These are phyloP conservation scores for Julus scandinavius DNA, from an alignment of 2,888 invertebrate genomes.

Conservation along the genomic window DNA sequence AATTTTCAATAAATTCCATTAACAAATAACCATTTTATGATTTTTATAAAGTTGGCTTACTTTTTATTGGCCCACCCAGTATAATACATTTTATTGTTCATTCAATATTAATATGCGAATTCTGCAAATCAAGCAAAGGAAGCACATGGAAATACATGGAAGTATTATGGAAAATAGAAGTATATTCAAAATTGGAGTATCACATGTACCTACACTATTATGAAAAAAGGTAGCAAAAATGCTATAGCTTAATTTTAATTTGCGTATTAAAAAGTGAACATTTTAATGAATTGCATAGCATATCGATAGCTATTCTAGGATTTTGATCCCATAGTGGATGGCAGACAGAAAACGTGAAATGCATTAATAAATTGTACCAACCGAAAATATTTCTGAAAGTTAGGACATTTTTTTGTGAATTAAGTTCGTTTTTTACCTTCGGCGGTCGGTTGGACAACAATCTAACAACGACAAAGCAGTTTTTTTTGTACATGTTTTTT, in stretches of 20 bases:
- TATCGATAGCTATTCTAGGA: neutral
- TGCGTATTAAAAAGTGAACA: too few relatives aligned
- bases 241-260: too few relatives aligned
- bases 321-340: neutral
- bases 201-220: neutral
- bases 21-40: too few relatives aligned
- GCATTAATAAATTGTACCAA: neutral
- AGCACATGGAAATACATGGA: too few relatives aligned
- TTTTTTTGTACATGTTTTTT: slow-evolving; percentile 1
- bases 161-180: too few relatives aligned
- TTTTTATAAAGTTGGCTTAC: too few relatives aligned
- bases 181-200: neutral
- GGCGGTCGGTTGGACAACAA: slow-evolving; percentile 34
- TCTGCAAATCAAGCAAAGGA: too few relatives aligned
- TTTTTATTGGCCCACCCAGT: too few relatives aligned
- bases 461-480: neutral
- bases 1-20: too few relatives aligned
- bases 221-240: too few relatives aligned
- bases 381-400: slow-evolving; percentile 18
- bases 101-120: too few relatives aligned
- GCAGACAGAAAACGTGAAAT: neutral
- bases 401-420: slow-evolving; percentile 44
- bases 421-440: slow-evolving; percentile 14
- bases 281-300: neutral
- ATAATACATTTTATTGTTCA: too few relatives aligned